Base-by-base conservation (phyloP, 64 coral and sea anemone species). In the Trachythela sp. region DNA sequence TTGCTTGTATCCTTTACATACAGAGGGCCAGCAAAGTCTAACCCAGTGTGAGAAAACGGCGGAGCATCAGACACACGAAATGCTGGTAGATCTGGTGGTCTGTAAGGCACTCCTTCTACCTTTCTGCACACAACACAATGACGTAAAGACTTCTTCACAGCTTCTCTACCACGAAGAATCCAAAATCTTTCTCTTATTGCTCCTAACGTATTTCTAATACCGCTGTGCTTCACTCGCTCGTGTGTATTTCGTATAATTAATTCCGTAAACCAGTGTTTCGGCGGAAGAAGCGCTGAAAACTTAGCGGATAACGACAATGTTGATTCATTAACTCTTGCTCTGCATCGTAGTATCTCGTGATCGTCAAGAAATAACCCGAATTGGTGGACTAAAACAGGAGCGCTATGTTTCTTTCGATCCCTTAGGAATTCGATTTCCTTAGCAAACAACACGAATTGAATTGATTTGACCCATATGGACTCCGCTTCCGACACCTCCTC, bases 51-150 rank as follows among this genome's bases (percentile, higher is more conserved):
- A 45, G 42, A 29, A 83, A 83, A 83, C 6, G 77, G 34, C 0
- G 22, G 77, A 24, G 1, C 77, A 31, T 83, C 77, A 13, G 27
- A 35, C 4, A 83, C 77, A 39, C 27, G 77, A 11, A 45, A 45
- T 45, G 42, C 42, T 4, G 42, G n/a, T 52, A 52, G 0, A 52
- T 11, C 26, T 72, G 68, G 68, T 72, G 68, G 68, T 72, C 33
- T 14, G 68, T 31, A 35, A 9, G 68, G 33, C 68, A 35, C 14
- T 31, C 68, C 33, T 72, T 72, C 68, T 11, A 35, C 33, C 33
- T 72, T 72, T 72, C 68, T 14, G 33, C 68, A 72, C 68, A 72
- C 68, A 27, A 72, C 68, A 72, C 68, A 72, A 72, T 27, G 33
- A 26, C 68, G 68, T 35, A 72, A 35, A 24, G 33, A 27, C 13